Conservation (phyloP, 2,888 invertebrate species). For the Merodon equestris region DNA sequence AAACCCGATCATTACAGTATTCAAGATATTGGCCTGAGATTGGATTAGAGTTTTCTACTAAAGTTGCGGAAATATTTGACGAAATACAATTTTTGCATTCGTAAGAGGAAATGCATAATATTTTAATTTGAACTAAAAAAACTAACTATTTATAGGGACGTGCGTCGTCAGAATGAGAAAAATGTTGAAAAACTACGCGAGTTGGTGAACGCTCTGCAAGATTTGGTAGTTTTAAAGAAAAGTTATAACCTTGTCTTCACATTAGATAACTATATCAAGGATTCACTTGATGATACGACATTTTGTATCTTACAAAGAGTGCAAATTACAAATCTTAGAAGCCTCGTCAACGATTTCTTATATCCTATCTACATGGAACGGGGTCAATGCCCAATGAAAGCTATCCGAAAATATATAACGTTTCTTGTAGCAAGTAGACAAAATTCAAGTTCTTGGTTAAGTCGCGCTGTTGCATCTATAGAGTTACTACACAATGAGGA, state of each 20-base stretch:
- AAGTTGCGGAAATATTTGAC: slow-evolving; percentile 76
- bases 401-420: slow-evolving; percentile 75
- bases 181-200: slow-evolving; percentile 75
- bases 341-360: slow-evolving; percentile 76
- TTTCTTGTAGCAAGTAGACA: slow-evolving; percentile 75
- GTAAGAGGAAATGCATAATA: slow-evolving; percentile 67
- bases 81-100: slow-evolving; percentile 76
- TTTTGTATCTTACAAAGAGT: slow-evolving; percentile 77
- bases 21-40: slow-evolving; percentile 78
- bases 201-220: slow-evolving; percentile 75
- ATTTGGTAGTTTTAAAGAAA: slow-evolving; percentile 76
- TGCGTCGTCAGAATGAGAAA: slow-evolving; percentile 75
- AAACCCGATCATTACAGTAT: slow-evolving; percentile 76
- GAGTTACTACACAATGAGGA: slow-evolving; percentile 77
- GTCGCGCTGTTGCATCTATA: slow-evolving; percentile 75
- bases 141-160: slow-evolving; percentile 72
- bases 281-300: slow-evolving; percentile 76
- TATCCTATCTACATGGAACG: slow-evolving; percentile 77
- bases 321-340: slow-evolving; percentile 75
- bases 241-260: slow-evolving; percentile 76
- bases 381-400: slow-evolving; percentile 74
- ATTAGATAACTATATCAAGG: slow-evolving; percentile 77
- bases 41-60: slow-evolving; percentile 77
- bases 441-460: slow-evolving; percentile 76
- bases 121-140: background rate